Evolutionary conservation across 2,797 vertebrate genomes (phyloP).

Genomic region (Salarias fasciatus): DNA sequence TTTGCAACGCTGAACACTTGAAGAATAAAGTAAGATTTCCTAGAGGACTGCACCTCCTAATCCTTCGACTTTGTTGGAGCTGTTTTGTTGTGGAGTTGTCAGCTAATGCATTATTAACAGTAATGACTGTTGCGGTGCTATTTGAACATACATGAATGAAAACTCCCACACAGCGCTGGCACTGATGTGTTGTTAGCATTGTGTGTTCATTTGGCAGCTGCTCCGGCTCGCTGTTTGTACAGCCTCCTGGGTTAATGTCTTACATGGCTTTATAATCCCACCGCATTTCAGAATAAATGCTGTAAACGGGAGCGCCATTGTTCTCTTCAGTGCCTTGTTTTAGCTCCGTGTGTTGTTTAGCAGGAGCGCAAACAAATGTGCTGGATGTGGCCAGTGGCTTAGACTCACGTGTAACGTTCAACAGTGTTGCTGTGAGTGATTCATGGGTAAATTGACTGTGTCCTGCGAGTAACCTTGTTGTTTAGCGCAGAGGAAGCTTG

Average conservation of each 20-base stretch:
- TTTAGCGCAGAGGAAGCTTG: too few species aligned
- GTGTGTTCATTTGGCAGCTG: conserved; percentile 20
- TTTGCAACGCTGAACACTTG: too few species aligned
- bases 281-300: conserved; percentile 7
- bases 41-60: neutral
- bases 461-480: too few species aligned
- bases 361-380: neutral
- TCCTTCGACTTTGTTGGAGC: neutral
- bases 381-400: neutral
- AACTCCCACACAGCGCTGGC: conserved; percentile 29
- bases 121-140: conserved; percentile 4
- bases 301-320: conserved; percentile 7
- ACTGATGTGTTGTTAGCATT: conserved; percentile 12
- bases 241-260: conserved; percentile 14
- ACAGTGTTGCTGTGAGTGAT: too few species aligned
- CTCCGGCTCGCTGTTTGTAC: conserved; percentile 7
- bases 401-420: too few species aligned
- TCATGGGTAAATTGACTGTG: too few species aligned
- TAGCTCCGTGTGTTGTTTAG: too few species aligned
- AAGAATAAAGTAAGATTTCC: neutral
- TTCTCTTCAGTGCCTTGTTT: neutral
- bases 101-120: neutral
- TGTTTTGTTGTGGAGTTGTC: conserved; percentile 7
- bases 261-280: conserved; percentile 23
- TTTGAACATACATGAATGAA: conserved; percentile 19